Evolutionary conservation across 2,113 vertebrate species (phyloP).

Genomic region (Ictalurus furcatus): DNA sequence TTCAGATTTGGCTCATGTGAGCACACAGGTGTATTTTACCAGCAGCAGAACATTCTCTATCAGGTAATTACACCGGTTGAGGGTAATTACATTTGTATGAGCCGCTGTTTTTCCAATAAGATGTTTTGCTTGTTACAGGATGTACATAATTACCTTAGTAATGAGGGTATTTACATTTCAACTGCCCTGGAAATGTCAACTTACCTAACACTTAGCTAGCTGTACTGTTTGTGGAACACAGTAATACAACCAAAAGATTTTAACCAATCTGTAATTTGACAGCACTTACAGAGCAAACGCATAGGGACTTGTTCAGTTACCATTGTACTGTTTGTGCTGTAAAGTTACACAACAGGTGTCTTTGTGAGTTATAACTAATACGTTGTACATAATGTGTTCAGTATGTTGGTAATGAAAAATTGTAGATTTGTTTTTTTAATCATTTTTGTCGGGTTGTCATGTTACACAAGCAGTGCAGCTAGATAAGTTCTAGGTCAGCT

Average conservation of each 20-base stretch:
- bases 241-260: slow-evolving; percentile 5
- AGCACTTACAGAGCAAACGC: not conserved
- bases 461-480: not conserved
- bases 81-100: slow-evolving; percentile 30
- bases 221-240: not conserved
- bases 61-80: slow-evolving; percentile 34
- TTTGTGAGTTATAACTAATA: not conserved
- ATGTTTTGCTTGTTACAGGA: slow-evolving; percentile 17
- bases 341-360: not conserved
- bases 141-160: slow-evolving; percentile 17
- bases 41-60: slow-evolving; percentile 13
- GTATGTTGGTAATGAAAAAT: not conserved
- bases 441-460: not conserved
- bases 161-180: slow-evolving; percentile 29
- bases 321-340: not conserved
- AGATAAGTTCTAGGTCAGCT: not conserved
- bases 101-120: slow-evolving; percentile 23
- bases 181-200: slow-evolving; percentile 26
- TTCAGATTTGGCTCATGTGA: not conserved
- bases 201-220: slow-evolving; percentile 7
- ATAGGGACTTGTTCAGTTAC: not conserved
- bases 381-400: not conserved
- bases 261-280: not conserved
- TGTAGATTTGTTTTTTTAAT: not conserved
- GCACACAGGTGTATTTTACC: slow-evolving; percentile 28